Evolutionary conservation across 2,113 vertebrate species (phyloP).

Genomic region (Paratilapia polleni): DNA sequence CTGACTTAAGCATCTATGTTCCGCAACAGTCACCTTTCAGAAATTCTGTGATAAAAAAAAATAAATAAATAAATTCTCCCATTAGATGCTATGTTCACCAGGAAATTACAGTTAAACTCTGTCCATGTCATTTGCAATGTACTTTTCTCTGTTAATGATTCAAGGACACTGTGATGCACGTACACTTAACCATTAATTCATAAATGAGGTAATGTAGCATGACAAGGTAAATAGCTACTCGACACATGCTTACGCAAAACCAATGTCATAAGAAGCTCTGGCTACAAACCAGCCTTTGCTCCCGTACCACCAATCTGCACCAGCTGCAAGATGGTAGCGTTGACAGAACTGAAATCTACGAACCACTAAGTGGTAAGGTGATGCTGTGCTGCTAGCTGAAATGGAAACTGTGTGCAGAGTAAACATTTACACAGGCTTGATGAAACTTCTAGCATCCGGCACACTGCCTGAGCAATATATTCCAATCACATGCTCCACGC

Average conservation of each 20-base stretch:
- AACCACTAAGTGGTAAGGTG: conserved; percentile 71
- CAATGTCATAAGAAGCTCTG: conserved; percentile 10
- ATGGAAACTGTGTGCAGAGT: conserved; percentile 72
- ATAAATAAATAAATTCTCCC: conserved; percentile 5
- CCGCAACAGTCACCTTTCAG: neutral
- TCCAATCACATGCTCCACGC: conserved; percentile 64
- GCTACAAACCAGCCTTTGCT: neutral
- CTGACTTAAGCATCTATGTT: neutral
- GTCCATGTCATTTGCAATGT: neutral
- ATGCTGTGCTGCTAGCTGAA: conserved; percentile 54
- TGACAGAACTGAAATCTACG: conserved; percentile 49
- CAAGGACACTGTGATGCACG: neutral
- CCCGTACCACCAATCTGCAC: conserved; percentile 5
- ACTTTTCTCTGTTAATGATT: conserved; percentile 40
- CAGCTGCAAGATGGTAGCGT: conserved; percentile 36
- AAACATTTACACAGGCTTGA: conserved; percentile 79
- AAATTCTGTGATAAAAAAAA: neutral
- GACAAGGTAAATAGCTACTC: conserved; percentile 35
- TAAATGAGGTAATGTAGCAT: conserved; percentile 43
- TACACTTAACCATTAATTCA: conserved; percentile 21
- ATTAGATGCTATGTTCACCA: neutral
- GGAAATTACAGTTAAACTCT: neutral
- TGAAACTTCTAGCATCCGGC: conserved; percentile 65
- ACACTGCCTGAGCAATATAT: conserved; percentile 58
- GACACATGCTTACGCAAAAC: conserved; percentile 18